Conservation (phyloP, 2,113 vertebrate species). For the Mesitornis unicolor region DNA sequence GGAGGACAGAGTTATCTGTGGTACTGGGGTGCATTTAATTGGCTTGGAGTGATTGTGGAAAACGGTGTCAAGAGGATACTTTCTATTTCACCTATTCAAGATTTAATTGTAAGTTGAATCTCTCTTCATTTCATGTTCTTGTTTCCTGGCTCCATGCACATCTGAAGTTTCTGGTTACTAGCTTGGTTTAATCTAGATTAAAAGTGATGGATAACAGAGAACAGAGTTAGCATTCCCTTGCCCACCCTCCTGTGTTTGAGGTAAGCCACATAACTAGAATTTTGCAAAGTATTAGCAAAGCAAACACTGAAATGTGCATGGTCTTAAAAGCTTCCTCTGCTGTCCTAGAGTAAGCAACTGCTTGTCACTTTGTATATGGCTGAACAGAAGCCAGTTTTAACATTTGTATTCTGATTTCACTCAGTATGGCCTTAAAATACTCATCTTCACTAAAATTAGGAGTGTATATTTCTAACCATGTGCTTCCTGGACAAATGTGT, state of each 20-base stretch:
- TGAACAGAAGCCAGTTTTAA: slow-evolving; percentile 25
- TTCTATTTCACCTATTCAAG: slow-evolving; percentile 63
- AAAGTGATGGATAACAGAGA: background rate
- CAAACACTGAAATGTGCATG: background rate
- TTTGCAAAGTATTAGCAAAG: background rate
- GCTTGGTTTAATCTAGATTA: background rate
- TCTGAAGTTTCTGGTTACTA: background rate
- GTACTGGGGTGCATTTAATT: slow-evolving; percentile 92
- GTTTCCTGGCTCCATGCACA: background rate
- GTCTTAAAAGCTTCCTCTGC: slow-evolving; percentile 20
- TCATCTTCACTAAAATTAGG: slow-evolving; percentile 44
- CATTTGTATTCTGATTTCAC: slow-evolving; percentile 34
- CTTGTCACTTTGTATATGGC: background rate
- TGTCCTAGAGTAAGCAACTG: background rate
- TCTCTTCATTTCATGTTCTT: background rate
- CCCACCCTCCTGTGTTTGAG: background rate
- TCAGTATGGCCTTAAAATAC: slow-evolving; percentile 44
- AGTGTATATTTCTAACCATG: slow-evolving; percentile 24
- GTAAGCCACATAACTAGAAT: background rate
- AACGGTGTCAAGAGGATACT: slow-evolving; percentile 76
- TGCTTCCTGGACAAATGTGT: slow-evolving; percentile 1
- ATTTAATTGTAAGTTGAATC: slow-evolving; percentile 79
- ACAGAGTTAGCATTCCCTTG: background rate
- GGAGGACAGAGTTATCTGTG: slow-evolving; percentile 89
- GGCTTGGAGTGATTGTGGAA: slow-evolving; percentile 87